Conservation (phyloP, 2,113 vertebrate genomes). For the Lepus europaeus region DNA sequence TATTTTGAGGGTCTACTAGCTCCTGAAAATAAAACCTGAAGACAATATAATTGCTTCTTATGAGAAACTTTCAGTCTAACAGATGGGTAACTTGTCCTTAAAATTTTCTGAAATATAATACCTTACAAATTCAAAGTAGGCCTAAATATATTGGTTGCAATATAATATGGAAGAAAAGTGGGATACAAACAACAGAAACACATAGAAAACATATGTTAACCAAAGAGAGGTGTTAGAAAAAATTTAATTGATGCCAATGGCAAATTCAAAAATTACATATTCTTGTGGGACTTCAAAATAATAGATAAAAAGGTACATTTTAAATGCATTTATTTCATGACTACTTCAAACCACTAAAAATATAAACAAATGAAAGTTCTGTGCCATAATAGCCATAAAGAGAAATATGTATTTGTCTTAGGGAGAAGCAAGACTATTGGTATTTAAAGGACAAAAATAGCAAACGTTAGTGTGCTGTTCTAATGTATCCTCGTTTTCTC, state of each 20-base stretch:
- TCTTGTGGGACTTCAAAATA: background rate
- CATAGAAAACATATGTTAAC: background rate
- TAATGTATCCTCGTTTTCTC: background rate
- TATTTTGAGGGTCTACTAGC: background rate
- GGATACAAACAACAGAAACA: background rate
- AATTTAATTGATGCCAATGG: background rate
- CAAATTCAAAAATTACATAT: constrained; percentile 49
- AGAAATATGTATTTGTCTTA: constrained; percentile 56
- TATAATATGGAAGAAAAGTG: background rate
- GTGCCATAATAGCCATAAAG: constrained; percentile 4
- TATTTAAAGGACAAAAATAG: constrained; percentile 52
- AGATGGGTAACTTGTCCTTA: constrained; percentile 9
- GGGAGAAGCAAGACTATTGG: constrained; percentile 10
- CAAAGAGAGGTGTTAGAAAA: background rate
- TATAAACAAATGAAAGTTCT: background rate
- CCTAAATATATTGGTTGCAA: background rate
- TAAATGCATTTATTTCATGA: background rate
- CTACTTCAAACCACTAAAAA: background rate
- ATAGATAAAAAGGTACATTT: background rate
- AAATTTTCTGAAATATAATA: constrained; percentile 32
- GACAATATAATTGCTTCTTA: background rate
- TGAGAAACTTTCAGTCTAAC: constrained; percentile 3
- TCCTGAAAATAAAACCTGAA: constrained; percentile 37
- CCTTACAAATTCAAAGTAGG: constrained; percentile 1
- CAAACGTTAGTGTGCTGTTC: constrained; percentile 12